Evolutionary conservation across 2,888 invertebrate genomes (phyloP), one percentile per base, ranked within the genome.

Genomic region (Cinara cedri): DNA sequence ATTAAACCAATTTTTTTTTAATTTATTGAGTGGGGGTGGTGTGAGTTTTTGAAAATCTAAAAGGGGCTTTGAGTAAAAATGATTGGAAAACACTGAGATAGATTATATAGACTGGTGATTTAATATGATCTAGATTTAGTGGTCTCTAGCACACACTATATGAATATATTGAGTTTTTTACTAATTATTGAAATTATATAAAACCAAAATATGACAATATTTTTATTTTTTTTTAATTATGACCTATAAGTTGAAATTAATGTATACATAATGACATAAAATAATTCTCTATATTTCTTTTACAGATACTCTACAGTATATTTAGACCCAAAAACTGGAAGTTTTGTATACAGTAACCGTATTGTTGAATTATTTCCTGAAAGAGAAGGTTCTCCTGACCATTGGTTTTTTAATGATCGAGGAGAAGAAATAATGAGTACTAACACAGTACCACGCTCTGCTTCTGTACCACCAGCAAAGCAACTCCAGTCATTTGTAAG

Each of bases 281-380:
- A 9, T 68, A 51, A 68, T 68, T 26, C 10, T 26, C 24, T 46
- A 8, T 70, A n/a, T 62, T 83, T 84, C 72, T 84, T 83, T 82
- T 85, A 84, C 81, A 87, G 85, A 82, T 87, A 87, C 83, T 85
- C 88, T 24, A 87, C 87, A 3, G 87, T 88, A 16, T 88, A 86
- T 83, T 86, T 87, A n/a, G 87, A 87, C 82, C 86, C 86, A 60
- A 87, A 87, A 83, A 86, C 86, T 71, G 86, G 86, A 76, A 85
- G 86, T 68, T 87, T 87, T 87, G 86, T 87, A n/a, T 87, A 88
- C 83, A 87, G 85, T 82, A 88, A 87, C 82, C 85, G 87, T 26
- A 82, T 87, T 24, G 85, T 87, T 24, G 81, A 81, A 66, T 19
- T 81, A 21, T 81, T 81, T 55, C 84, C 82, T 26, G 83, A 82